Evolutionary conservation across 2,113 vertebrate genomes (phyloP).

Genomic region (Meriones unguiculatus): DNA sequence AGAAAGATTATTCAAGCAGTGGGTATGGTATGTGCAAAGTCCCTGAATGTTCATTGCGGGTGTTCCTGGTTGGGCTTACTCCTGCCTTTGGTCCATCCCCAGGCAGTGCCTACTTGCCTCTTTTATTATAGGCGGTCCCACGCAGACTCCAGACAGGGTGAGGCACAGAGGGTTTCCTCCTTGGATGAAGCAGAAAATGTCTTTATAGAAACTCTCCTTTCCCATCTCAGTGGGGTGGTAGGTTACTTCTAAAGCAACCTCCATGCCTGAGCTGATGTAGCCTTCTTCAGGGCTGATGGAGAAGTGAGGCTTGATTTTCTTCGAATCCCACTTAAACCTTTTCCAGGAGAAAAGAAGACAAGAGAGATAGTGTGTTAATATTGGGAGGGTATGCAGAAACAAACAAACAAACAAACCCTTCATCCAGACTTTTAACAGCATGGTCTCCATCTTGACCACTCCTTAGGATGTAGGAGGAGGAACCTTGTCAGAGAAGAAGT

Average conservation of each 20-base stretch:
- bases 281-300: slow-evolving; percentile 90
- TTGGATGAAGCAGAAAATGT: slow-evolving; percentile 89
- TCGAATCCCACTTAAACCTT: slow-evolving; percentile 92
- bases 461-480: neutral
- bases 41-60: neutral
- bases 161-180: slow-evolving; percentile 86
- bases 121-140: slow-evolving; percentile 83
- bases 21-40: neutral
- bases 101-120: slow-evolving; percentile 86
- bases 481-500: neutral
- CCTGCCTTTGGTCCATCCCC: neutral
- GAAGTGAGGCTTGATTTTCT: slow-evolving; percentile 88
- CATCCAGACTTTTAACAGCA: neutral
- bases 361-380: neutral
- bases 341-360: slow-evolving; percentile 66
- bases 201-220: slow-evolving; percentile 86
- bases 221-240: slow-evolving; percentile 89
- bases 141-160: slow-evolving; percentile 89
- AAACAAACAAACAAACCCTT: neutral
- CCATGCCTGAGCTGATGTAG: slow-evolving; percentile 89
- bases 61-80: neutral
- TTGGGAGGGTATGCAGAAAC: neutral
- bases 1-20: neutral
- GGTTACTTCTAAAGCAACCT: slow-evolving; percentile 88
- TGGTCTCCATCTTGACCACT: neutral